Evolutionary conservation across 1,140 invertebrate species (phyloP), one percentile per base, ranked within the genome.

Genomic region (Plectrocnemia conspersa): DNA sequence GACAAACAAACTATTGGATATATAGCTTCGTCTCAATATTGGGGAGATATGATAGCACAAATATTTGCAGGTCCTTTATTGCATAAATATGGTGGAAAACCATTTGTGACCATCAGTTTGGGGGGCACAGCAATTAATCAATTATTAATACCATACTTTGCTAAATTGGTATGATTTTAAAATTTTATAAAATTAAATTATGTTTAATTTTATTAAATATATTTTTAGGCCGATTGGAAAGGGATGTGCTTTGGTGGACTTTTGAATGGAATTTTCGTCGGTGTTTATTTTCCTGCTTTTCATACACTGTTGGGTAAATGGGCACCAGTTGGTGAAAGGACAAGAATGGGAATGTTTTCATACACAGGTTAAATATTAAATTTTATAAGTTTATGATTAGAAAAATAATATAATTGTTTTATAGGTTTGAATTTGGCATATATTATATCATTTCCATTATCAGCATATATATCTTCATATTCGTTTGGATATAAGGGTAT

Each of bases 31-130:
- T 73, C 79, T 1, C 82, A 82, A 58, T 81, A 79, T 64, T 79
- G 77, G 71, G 82, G 81, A 1, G 82, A 83, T 62, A 76, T 81
- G 46, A 7, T 78, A 2, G 77, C 81, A 1, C 83, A 85, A 62
- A 74, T 90, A 2, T 79, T 85, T 0, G 85, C 80, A 0, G 87
- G 86, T 1, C 77, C 81, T 52, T 56, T 87, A 0, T 79, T 79
- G 1, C 75, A 81, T 49, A 76, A 69, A 6, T 81, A 79, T 45
- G 84, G 85, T 4, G 73, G 81, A 0, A 79, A 82, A 64, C 68
- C 67, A 11, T 72, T 88, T 7, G 72, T 90, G 33, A 13, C 33
- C 4, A 3, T 33, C 11, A 24, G 19, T 9, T 24, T 22, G 9
- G n/a, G 11, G 13, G 21, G 23, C 7, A 50, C 47, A 38, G 32